Conservation (phyloP, 2,888 invertebrate genomes). For the Chymomyza caudatula region DNA sequence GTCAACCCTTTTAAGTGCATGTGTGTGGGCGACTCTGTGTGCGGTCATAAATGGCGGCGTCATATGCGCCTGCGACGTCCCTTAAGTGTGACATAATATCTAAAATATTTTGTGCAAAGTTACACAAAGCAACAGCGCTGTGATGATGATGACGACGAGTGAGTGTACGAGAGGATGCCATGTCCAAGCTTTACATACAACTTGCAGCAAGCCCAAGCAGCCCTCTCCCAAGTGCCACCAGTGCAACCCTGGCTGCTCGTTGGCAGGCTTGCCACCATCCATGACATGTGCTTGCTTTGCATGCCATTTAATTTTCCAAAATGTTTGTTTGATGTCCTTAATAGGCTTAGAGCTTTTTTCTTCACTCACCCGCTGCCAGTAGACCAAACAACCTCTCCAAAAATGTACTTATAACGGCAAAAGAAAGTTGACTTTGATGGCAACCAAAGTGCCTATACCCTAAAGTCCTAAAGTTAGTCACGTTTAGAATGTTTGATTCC, state of each 20-base stretch:
- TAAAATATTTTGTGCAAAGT: slow-evolving; percentile 69
- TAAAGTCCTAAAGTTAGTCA: slow-evolving; percentile 9
- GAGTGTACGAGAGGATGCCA: neutral
- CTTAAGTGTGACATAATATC: slow-evolving; percentile 72
- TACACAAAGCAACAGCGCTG: slow-evolving; percentile 47
- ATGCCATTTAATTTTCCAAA: slow-evolving; percentile 72
- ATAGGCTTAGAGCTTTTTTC: slow-evolving; percentile 60
- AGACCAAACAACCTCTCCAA: neutral
- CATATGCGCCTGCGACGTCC: slow-evolving; percentile 31
- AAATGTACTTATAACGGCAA: neutral
- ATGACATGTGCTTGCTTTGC: slow-evolving; percentile 59
- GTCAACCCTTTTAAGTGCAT: slow-evolving; percentile 17
- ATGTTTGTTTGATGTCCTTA: slow-evolving; percentile 73
- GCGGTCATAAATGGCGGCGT: slow-evolving; percentile 65
- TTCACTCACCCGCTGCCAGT: slow-evolving; percentile 9
- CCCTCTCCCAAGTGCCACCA: neutral
- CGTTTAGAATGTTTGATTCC: too few relatives aligned
- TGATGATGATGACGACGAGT: neutral
- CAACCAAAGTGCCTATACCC: slow-evolving; percentile 11
- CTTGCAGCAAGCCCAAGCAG: neutral
- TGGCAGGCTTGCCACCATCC: neutral
- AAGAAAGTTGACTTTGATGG: slow-evolving; percentile 7
- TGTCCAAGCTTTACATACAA: neutral
- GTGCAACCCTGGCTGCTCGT: neutral
- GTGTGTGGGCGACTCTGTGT: slow-evolving; percentile 24